Base-by-base conservation (phyloP, 2,113 vertebrate species). In the Pandion haliaetus region DNA sequence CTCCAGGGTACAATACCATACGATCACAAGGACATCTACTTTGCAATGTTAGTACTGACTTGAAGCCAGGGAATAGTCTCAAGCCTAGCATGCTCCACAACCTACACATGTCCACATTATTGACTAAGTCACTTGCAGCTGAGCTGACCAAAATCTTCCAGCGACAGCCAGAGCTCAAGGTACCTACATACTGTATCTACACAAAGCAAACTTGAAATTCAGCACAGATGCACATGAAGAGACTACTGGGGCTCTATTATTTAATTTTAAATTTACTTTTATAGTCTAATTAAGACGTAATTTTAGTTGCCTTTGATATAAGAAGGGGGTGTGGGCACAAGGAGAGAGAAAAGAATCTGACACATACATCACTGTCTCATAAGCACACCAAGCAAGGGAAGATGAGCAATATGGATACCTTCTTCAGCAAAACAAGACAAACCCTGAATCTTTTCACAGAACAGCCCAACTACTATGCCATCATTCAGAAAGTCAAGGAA, bases 401-500 rank as follows among this genome's bases (percentile, higher is more conserved):
- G 18, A n/a, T 13, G 10, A 88, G 36, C 28, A 71, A 84, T 28
- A 88, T 1, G 5, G 49, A 67, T 23, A 49, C 2, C 38, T 19
- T 61, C 25, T 38, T 34, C 26, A 76, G 23, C 13, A 81, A 45
- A 77, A 80, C 44, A 85, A 7, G 36, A 62, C 13, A 87, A 34
- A 28, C 29, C 17, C 67, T 23, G 58, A 95, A 34, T 28, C 36
- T 57, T 77, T 42, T 40, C 65, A 67, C 32, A 45, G 15, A 84
- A 67, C 20, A 80, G 31, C 49, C 17, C 29, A 92, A 70, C 42
- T 71, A 61, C 61, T 36, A 69, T 9, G 25, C 5, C 20, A 85
- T 54, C n/a, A 72, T 36, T 50, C 42, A 90, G 34, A 62, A 91
- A 91, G 20, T 67, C 32, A 94, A 85, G 45, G 36, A 97, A 82